phyloP scores from a whole-genome alignment of 2,797 vertebrate species.

The Dendrocincla fuliginosa region DNA sequence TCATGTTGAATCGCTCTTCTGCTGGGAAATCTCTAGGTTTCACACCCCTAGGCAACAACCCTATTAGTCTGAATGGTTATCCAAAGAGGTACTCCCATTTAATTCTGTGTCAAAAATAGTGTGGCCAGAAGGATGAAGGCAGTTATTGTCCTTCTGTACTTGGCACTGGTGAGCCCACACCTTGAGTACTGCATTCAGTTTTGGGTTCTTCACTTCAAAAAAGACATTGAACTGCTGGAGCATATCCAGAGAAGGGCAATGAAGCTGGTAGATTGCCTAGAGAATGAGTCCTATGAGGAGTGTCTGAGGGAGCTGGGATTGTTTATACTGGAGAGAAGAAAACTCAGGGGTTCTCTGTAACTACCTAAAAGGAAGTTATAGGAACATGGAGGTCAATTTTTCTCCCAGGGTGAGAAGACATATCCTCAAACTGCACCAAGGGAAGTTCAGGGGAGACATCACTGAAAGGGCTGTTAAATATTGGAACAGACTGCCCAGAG shows the following conservation, averaged over 20 bases:
- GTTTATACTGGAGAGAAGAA: neutral
- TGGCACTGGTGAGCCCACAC: neutral
- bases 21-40: neutral
- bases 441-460: neutral
- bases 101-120: neutral
- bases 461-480: neutral
- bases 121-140: neutral
- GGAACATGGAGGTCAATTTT: neutral
- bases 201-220: neutral
- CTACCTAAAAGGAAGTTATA: neutral
- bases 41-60: accelerated
- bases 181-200: neutral
- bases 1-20: neutral
- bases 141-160: neutral
- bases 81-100: accelerated
- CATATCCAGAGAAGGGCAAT: neutral
- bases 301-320: neutral
- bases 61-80: neutral
- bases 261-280: neutral
- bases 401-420: neutral
- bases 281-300: neutral
- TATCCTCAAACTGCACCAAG: neutral
- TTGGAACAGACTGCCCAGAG: neutral
- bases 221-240: neutral
- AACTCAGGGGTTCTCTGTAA: neutral